A percentile compares a stretch with the other conserved stretches of the same genome.
phyloP scores from a whole-genome alignment of 2,113 vertebrate genomes.

The Pangasianodon gigas region DNA sequence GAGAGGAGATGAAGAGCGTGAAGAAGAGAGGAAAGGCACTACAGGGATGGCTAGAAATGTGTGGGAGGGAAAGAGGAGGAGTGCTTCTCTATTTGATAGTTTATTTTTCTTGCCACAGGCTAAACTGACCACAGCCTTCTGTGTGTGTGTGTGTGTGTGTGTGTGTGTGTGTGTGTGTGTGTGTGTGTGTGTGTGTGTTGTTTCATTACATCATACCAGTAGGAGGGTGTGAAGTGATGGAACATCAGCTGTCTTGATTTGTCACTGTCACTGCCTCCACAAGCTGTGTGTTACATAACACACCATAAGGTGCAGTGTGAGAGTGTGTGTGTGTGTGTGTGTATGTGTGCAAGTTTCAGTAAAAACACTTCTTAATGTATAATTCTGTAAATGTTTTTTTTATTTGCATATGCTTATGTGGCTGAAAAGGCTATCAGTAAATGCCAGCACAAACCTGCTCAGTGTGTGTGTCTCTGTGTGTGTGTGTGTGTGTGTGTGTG shows the following conservation, averaged over 20 bases:
- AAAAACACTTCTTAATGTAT: constrained; percentile 17
- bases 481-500: constrained; percentile 23
- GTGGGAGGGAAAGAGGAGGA: constrained; percentile 13
- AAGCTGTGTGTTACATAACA: constrained; percentile 40
- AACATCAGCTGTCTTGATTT: constrained; percentile 35
- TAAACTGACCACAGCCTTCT: constrained; percentile 45
- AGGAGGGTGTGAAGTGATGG: constrained; percentile 38
- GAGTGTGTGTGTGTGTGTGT: constrained; percentile 15
- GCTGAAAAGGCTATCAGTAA: constrained; percentile 37
- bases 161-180: constrained; percentile 36
- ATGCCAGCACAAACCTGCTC: constrained; percentile 27
- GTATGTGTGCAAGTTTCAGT: neutral
- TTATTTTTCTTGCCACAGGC: constrained; percentile 22
- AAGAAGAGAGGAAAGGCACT: neutral
- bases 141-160: constrained; percentile 18
- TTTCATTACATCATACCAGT: constrained; percentile 37
- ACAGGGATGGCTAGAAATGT: neutral
- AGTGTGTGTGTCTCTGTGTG: neutral
- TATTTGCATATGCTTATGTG: constrained; percentile 31
- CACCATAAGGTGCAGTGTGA: constrained; percentile 2
- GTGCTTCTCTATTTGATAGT: constrained; percentile 18
- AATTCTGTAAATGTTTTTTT: constrained; percentile 27
- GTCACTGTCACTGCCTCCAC: constrained; percentile 30
- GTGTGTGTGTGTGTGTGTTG: constrained; percentile 39
- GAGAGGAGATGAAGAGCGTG: neutral